Evolutionary conservation across 2,888 invertebrate genomes (phyloP), one percentile per base, ranked within the genome.

Genomic region (Apamea monoglypha): DNA sequence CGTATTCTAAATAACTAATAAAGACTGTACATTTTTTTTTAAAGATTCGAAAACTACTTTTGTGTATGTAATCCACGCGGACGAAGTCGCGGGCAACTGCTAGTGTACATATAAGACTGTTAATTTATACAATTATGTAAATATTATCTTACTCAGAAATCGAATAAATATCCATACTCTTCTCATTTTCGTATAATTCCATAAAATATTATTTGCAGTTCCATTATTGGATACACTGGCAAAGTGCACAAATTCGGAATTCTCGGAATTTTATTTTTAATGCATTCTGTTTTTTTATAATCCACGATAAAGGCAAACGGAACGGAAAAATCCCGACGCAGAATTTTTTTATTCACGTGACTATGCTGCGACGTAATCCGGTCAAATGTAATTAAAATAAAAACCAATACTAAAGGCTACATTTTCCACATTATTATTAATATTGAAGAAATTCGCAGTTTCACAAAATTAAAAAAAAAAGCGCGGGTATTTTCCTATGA

Each of bases 321-420:
- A 40, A 2, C 36, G 78, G 63, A 29, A 66, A 64, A 73, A 59
- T 16, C 1, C 3, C 25, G 18, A 6, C 18, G 6, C n/a, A 53
- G 7, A 74, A 61, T n/a, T 67, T 50, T 25, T 47, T 64, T 73
- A 50, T 68, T 25, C 1, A 44, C n/a, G 1, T n/a, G 1, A 56
- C 68, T 56, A 29, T 40, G 25, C 25, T 56, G 12, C 36, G 14
- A n/a, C 59, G 21, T 18, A 47, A 36, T 56, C 25, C 44, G 25
- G 5, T 47, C 0, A 63, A 75, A 75, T 47, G 14, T 68, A n/a
- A 75, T 80, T 69, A 69, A 75, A 47, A 50, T 68, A 6, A 25
- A 63, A 56, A 2, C 29, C 18, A 68, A 29, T 29, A 47, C 4
- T 53, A 40, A n/a, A 53, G 1, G 18, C 18, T 21, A 53, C 18